These are phyloP conservation scores for Matsumyia berberina DNA, from an alignment of 2,888 invertebrate genomes.

Conservation along the genomic window DNA sequence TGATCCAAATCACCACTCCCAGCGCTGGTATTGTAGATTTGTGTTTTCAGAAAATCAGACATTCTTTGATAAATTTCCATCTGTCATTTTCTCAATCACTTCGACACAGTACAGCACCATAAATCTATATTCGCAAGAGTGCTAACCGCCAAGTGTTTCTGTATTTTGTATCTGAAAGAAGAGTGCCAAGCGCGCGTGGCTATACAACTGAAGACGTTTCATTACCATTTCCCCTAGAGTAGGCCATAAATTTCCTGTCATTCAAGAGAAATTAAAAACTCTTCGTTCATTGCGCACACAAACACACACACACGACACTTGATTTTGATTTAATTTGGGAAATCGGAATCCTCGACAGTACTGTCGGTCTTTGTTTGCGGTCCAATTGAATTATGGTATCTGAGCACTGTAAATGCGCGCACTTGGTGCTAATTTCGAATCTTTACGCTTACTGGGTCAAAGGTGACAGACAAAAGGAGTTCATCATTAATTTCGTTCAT, in stretches of 20 bases:
- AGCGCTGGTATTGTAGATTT: background rate
- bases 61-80: conserved; percentile 48
- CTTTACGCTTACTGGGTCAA: conserved; percentile 80
- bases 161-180: background rate
- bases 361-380: conserved; percentile 81
- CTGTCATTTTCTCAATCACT: conserved; percentile 63
- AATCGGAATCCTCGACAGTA: conserved; percentile 49
- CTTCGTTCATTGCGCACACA: conserved; percentile 41
- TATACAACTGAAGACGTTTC: conserved; percentile 47
- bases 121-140: conserved; percentile 63
- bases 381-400: conserved; percentile 83
- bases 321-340: conserved; percentile 74
- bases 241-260: conserved; percentile 72
- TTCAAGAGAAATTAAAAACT: conserved; percentile 70
- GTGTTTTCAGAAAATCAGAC: background rate
- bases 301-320: conserved; percentile 34
- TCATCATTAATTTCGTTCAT: conserved; percentile 80
- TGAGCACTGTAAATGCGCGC: conserved; percentile 77
- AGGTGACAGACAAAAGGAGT: conserved; percentile 83
- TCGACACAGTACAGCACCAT: conserved; percentile 51
- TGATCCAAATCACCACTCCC: too few species aligned
- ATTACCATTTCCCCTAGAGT: conserved; percentile 64
- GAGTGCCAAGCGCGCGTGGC: conserved; percentile 24
- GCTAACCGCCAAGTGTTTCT: conserved; percentile 29
- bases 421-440: conserved; percentile 76